Conservation (phyloP, 2,888 invertebrate genomes). For the Prosapia bicincta region DNA sequence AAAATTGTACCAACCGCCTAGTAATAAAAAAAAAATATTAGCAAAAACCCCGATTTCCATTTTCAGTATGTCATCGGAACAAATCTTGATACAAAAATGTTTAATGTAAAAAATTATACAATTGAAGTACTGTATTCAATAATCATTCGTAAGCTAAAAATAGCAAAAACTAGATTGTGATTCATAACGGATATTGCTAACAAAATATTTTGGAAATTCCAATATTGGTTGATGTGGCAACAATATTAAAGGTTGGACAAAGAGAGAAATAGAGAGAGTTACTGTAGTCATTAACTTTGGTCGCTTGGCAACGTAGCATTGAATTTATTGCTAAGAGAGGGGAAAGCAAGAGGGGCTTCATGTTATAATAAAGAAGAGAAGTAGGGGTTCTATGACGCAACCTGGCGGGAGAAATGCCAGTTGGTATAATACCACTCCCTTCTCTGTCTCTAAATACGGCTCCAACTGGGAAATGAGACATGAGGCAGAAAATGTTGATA, state of each 20-base stretch:
- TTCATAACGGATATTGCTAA: neutral
- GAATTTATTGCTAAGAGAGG: neutral
- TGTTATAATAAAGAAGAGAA: neutral
- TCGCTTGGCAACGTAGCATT: neutral
- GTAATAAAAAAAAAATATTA: too few species aligned
- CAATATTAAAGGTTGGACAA: neutral
- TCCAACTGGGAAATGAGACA: neutral
- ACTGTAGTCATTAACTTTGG: neutral
- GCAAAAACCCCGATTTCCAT: too few species aligned
- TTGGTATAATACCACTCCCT: neutral
- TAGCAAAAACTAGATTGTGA: too few species aligned
- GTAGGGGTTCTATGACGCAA: neutral
- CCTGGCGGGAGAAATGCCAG: neutral
- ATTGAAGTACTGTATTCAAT: too few species aligned
- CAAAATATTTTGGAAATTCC: neutral
- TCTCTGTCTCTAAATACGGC: neutral
- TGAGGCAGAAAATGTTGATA: too few species aligned
- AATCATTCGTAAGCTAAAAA: too few species aligned
- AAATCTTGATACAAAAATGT: too few species aligned
- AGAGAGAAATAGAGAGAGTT: neutral
- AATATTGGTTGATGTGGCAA: neutral
- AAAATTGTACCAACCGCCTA: too few species aligned
- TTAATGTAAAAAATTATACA: too few species aligned
- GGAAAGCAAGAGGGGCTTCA: neutral
- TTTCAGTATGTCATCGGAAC: too few species aligned